Evolutionary conservation across 2,113 vertebrate genomes (phyloP).

Genomic region (Stegastes partitus): DNA sequence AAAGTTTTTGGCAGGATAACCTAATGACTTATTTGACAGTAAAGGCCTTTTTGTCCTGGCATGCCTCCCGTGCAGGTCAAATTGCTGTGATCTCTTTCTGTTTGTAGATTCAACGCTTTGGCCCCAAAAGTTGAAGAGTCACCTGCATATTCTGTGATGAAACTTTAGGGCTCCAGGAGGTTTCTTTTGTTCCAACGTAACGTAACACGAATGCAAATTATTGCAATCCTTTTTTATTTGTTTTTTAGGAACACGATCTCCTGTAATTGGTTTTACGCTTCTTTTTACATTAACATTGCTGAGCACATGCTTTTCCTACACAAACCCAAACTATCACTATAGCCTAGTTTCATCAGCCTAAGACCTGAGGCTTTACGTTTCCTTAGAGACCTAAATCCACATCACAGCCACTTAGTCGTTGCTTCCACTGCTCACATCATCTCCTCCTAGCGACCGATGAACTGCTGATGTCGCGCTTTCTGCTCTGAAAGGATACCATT

Average conservation of each 20-base stretch:
- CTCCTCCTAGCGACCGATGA: conserved; percentile 39
- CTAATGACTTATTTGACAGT: too few relatives aligned
- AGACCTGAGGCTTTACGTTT: conserved; percentile 38
- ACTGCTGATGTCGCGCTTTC: conserved; percentile 46
- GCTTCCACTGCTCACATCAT: conserved; percentile 23
- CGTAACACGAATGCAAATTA: background rate
- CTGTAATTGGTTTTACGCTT: background rate
- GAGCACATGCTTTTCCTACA: background rate
- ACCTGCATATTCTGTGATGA: too few relatives aligned
- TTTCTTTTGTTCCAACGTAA: too few relatives aligned
- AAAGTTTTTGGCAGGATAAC: too few relatives aligned
- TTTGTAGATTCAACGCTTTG: too few relatives aligned
- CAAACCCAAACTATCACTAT: conserved; percentile 11
- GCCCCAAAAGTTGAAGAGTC: too few relatives aligned
- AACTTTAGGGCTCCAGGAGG: too few relatives aligned
- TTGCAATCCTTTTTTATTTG: background rate
- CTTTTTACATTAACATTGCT: conserved; percentile 2
- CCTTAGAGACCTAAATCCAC: conserved; percentile 41
- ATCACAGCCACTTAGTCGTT: conserved; percentile 23
- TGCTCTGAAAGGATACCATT: conserved; percentile 24
- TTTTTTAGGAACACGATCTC: background rate
- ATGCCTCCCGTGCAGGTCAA: too few relatives aligned
- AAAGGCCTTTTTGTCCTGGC: too few relatives aligned
- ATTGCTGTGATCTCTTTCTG: too few relatives aligned
- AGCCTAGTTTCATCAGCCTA: conserved; percentile 41